A percentile compares a stretch with the other conserved stretches of the same genome.
Evolutionary conservation across 2,888 invertebrate species (phyloP).

Genomic region (Eupithecia inturbata): DNA sequence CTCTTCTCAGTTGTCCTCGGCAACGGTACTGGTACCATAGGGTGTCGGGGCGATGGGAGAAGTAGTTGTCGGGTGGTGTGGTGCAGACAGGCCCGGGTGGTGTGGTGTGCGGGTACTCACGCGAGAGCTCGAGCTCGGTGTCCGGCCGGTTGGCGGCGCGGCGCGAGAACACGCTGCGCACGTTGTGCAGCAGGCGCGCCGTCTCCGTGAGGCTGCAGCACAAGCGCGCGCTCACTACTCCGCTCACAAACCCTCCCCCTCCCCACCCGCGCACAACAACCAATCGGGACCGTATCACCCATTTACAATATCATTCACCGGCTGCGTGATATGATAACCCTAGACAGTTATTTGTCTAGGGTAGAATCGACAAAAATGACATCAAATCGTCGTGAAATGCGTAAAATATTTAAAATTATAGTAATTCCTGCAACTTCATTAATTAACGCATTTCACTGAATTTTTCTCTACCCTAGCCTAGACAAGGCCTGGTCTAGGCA

Average conservation of each 20-base stretch:
- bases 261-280: conserved; percentile 49
- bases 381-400: background rate
- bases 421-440: background rate
- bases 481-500: background rate
- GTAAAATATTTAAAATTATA: background rate
- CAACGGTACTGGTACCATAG: background rate
- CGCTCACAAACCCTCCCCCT: conserved; percentile 60
- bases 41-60: background rate
- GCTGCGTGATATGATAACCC: background rate
- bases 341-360: background rate
- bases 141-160: conserved; percentile 90
- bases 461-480: background rate
- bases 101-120: conserved; percentile 86
- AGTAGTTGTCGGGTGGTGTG: background rate
- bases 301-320: background rate
- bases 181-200: conserved; percentile 96
- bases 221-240: conserved; percentile 63
- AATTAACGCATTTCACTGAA: background rate
- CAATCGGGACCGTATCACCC: background rate
- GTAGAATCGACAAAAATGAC: background rate
- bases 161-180: conserved; percentile 95
- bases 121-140: conserved; percentile 95
- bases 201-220: conserved; percentile 97
- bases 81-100: background rate
- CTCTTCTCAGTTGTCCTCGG: background rate